Percentiles rank a stretch among this genome's conserved stretches.
phyloP scores from a whole-genome alignment of 2,113 vertebrate species.

The Campylorhamphus procurvoides region DNA sequence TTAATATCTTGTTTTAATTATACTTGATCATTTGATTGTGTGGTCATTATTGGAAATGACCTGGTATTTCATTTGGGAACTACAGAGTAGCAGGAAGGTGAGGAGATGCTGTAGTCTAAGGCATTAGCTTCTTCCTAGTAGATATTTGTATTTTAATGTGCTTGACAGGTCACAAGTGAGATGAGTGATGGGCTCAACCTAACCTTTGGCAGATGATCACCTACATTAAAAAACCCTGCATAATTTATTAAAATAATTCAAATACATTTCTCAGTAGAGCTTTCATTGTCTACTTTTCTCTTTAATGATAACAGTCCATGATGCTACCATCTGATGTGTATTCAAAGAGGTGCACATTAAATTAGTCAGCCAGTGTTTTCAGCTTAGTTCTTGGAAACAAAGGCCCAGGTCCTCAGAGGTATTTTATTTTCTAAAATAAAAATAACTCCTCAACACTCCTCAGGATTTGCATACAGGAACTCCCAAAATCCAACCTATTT shows the following conservation, averaged over 20 bases:
- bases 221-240: conserved; percentile 29
- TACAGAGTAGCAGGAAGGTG: conserved; percentile 1
- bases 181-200: conserved; percentile 61
- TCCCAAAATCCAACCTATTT: neutral
- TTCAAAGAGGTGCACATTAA: neutral
- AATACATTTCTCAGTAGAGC: neutral
- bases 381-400: neutral
- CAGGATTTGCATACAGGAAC: neutral
- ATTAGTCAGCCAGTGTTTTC: neutral
- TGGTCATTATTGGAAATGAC: conserved; percentile 55
- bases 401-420: neutral
- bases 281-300: conserved; percentile 14
- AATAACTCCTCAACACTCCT: neutral
- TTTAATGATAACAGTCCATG: neutral
- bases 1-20: conserved; percentile 38
- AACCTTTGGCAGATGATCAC: conserved; percentile 60
- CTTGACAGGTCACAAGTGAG: conserved; percentile 37
- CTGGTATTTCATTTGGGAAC: conserved; percentile 50
- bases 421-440: neutral
- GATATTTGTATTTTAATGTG: conserved; percentile 33
- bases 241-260: conserved; percentile 59
- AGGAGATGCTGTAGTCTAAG: neutral
- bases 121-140: conserved; percentile 2
- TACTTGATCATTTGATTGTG: conserved; percentile 32
- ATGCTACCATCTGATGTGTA: neutral